These are phyloP conservation scores for Dromaius novaehollandiae DNA, from an alignment of 2,113 vertebrate species.

Conservation along the genomic window DNA sequence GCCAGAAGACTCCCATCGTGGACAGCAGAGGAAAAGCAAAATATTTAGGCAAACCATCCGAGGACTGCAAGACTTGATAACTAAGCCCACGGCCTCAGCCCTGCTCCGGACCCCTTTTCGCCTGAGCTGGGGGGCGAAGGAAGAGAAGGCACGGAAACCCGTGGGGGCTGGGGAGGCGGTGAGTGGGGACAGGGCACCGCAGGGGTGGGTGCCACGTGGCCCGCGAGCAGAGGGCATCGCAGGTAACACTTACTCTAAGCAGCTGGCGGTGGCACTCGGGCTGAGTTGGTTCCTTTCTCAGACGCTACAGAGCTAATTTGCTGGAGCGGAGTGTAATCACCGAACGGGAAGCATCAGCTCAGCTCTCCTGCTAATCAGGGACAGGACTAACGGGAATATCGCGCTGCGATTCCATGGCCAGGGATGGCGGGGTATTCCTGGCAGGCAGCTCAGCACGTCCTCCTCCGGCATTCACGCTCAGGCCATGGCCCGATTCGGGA, in stretches of 20 bases:
- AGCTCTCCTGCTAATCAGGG: background rate
- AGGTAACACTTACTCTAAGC: background rate
- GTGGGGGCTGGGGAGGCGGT: accelerated
- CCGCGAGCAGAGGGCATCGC: background rate
- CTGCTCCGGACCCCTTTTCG: background rate
- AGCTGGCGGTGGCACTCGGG: background rate
- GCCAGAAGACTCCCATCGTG: background rate
- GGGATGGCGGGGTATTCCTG: background rate
- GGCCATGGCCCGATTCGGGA: background rate
- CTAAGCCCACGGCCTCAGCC: background rate
- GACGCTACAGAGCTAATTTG: background rate
- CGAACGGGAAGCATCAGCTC: background rate
- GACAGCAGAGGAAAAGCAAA: background rate
- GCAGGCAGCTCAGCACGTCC: background rate
- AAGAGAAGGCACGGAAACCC: background rate
- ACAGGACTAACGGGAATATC: background rate
- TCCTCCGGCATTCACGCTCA: background rate
- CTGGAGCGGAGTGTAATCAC: background rate
- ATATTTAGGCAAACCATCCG: background rate
- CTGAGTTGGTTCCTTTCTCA: background rate
- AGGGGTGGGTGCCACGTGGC: accelerated
- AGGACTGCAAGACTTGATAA: background rate
- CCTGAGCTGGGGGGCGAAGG: background rate
- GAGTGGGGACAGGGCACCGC: background rate
- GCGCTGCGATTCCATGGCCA: background rate